Percentiles rank a stretch among this genome's conserved stretches.
Evolutionary conservation across 2,797 vertebrate species (phyloP).

Genomic region (Australoheros facetus): DNA sequence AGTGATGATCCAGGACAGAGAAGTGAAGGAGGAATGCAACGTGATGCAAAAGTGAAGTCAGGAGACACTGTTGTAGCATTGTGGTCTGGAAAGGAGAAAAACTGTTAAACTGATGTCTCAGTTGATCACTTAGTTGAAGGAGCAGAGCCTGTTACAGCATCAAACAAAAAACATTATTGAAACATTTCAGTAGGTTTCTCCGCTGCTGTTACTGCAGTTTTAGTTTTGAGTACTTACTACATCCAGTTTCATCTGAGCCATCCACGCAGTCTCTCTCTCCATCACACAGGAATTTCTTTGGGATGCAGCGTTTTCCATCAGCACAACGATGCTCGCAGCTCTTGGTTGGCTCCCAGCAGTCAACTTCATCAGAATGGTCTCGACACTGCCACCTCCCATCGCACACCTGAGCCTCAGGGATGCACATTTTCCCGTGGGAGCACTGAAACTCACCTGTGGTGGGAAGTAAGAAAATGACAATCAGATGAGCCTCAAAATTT

Average conservation of each 20-base stretch:
- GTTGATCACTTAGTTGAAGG: not conserved
- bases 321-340: conserved; percentile 84
- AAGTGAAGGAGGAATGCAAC: conserved; percentile 69
- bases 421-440: conserved; percentile 75
- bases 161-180: not conserved
- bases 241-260: conserved; percentile 82
- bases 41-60: conserved; percentile 25
- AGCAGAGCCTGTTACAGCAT: not conserved
- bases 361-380: conserved; percentile 85
- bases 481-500: not conserved
- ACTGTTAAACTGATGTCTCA: not conserved
- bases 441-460: conserved; percentile 85
- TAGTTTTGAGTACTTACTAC: conserved; percentile 70
- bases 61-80: not conserved
- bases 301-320: conserved; percentile 80
- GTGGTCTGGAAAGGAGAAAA: conserved; percentile 17
- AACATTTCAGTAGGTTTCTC: not conserved
- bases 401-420: conserved; percentile 76
- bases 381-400: conserved; percentile 85
- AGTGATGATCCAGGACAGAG: conserved; percentile 75
- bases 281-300: conserved; percentile 86
- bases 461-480: too few relatives aligned
- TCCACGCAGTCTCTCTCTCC: conserved; percentile 86
- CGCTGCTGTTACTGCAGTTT: not conserved
- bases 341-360: conserved; percentile 75